phyloP scores from a whole-genome alignment of 2,113 vertebrate species.

The Papio anubis region DNA sequence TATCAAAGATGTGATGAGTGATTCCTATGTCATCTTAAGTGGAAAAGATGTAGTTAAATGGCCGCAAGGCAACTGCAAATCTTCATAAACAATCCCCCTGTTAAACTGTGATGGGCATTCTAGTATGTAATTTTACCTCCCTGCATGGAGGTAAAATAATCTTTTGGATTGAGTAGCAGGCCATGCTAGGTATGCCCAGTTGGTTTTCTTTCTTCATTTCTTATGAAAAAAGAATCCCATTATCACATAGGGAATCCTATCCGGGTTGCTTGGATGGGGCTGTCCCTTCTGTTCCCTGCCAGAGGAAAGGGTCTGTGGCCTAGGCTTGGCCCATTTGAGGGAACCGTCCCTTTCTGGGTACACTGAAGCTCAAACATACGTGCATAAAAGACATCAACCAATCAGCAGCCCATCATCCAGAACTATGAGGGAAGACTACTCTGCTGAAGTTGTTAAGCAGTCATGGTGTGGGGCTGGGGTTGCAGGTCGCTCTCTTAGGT shows the following conservation, averaged over 20 bases:
- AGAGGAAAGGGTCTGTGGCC: not conserved
- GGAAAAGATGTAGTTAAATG: not conserved
- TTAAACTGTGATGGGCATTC: not conserved
- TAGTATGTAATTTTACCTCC: not conserved
- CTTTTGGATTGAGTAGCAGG: not conserved
- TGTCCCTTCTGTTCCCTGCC: not conserved
- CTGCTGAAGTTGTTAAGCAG: not conserved
- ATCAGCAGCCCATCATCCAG: not conserved
- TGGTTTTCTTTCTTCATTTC: not conserved
- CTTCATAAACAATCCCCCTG: conserved; percentile 15
- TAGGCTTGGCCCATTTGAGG: not conserved
- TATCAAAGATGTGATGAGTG: not conserved
- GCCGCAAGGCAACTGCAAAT: not conserved
- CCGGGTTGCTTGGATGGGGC: not conserved
- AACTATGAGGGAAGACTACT: not conserved
- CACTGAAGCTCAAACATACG: not conserved
- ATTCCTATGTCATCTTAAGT: not conserved
- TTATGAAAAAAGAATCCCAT: not conserved
- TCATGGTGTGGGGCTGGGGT: not conserved
- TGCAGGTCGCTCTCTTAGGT: not conserved
- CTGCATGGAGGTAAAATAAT: not conserved
- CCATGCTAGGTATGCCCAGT: not conserved
- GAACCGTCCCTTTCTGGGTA: not conserved
- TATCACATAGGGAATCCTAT: not conserved
- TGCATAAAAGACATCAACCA: not conserved